phyloP scores from a whole-genome alignment of 2,888 invertebrate species.

The Junonia oenone region DNA sequence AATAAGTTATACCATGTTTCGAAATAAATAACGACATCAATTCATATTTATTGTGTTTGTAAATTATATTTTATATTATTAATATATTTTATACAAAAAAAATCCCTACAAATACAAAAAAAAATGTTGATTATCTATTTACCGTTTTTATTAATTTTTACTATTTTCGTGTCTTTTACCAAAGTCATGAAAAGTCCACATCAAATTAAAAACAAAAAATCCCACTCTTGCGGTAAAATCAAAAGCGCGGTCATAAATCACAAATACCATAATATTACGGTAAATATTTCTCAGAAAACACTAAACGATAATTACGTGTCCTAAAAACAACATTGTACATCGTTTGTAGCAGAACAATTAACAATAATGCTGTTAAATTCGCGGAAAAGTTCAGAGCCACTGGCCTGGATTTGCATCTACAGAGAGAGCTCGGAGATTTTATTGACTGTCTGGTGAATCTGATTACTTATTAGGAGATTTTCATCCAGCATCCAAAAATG shows the following conservation, averaged over 20 bases:
- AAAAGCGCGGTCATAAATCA: background rate
- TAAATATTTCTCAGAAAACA: background rate
- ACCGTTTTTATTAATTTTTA: no score
- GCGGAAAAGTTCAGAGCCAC: constrained; percentile 5
- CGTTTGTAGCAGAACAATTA: constrained; percentile 10
- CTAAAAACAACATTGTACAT: background rate
- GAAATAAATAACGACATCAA: no score
- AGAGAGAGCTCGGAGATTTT: background rate
- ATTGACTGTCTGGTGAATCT: background rate
- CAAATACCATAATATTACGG: background rate
- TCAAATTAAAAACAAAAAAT: background rate
- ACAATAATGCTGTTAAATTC: background rate
- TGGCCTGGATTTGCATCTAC: constrained; percentile 11
- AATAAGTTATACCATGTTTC: no score
- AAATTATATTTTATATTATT: no score
- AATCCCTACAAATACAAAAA: no score
- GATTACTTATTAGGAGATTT: background rate
- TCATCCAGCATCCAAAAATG: no score
- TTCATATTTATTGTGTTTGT: no score
- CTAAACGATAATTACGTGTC: background rate
- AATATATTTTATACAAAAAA: no score
- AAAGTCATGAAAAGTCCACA: no score
- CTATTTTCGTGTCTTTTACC: no score
- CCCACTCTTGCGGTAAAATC: background rate
- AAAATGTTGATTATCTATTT: no score